Conservation (phyloP, 64 coral and sea anemone genomes). For the Anthopleura sola region DNA sequence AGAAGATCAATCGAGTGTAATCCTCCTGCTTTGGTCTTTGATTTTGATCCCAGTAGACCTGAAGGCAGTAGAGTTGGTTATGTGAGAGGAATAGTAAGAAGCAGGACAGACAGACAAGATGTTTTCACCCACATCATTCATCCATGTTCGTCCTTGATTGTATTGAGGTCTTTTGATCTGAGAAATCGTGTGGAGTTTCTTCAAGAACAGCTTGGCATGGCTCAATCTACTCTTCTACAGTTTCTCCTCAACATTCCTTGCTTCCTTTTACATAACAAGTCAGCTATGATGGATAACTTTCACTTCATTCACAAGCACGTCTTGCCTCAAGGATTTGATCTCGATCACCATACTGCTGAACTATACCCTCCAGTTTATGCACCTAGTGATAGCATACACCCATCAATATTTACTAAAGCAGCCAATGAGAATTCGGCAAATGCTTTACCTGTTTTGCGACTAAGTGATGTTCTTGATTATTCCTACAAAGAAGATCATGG, state of each 20-base stretch:
- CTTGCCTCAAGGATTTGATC: conserved; percentile 59
- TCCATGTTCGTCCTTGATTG: conserved; percentile 59
- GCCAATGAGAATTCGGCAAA: conserved; percentile 48
- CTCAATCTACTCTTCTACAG: conserved; percentile 61
- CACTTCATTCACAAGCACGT: conserved; percentile 57
- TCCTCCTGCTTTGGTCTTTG: conserved; percentile 68
- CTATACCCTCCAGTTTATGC: conserved; percentile 60
- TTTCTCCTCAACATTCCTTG: conserved; percentile 66
- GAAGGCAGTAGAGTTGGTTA: conserved; percentile 57
- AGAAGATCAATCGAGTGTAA: conserved; percentile 66
- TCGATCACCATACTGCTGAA: conserved; percentile 82
- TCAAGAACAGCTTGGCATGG: conserved; percentile 78
- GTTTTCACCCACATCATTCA: conserved; percentile 62
- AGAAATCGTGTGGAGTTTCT: conserved; percentile 50
- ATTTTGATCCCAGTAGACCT: conserved; percentile 12
- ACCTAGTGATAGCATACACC: conserved; percentile 39
- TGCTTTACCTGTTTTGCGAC: conserved; percentile 32
- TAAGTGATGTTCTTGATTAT: conserved; percentile 76
- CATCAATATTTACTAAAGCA: conserved; percentile 45
- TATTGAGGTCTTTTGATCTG: conserved; percentile 47
- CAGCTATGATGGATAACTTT: conserved; percentile 42
- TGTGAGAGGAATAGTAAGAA: conserved; percentile 53
- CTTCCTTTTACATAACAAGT: conserved; percentile 50
- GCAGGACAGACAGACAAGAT: conserved; percentile 12
- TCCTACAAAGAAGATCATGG: conserved; percentile 74